A percentile compares a stretch with the other conserved stretches of the same genome.
Evolutionary conservation across 2,888 invertebrate genomes (phyloP).

Genomic region (Agrochola macilenta): DNA sequence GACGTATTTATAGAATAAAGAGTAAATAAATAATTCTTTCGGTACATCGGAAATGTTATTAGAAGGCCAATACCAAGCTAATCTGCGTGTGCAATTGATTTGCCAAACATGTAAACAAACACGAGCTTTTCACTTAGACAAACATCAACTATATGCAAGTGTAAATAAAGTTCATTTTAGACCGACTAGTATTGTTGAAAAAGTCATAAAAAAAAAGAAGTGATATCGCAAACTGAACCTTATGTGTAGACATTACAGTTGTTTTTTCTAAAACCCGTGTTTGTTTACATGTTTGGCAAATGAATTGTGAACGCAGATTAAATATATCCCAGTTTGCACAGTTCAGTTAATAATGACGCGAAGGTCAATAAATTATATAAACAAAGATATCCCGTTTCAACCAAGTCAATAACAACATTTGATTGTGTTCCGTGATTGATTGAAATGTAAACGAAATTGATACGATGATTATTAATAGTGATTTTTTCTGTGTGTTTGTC

Average conservation of each 20-base stretch:
- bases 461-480: background rate
- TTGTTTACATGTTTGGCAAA: too few relatives aligned
- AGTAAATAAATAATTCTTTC: background rate
- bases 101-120: too few relatives aligned
- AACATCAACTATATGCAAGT: too few relatives aligned
- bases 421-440: constrained; percentile 54
- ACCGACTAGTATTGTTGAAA: too few relatives aligned
- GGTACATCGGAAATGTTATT: background rate
- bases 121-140: too few relatives aligned
- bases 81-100: too few relatives aligned
- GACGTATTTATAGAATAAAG: background rate
- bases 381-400: constrained; percentile 38
- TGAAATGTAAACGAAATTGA: constrained; percentile 41
- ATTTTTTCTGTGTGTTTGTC: background rate
- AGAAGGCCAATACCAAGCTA: background rate
- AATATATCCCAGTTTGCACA: constrained; percentile 5
- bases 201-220: too few relatives aligned
- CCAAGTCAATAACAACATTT: constrained; percentile 42
- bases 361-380: constrained; percentile 10
- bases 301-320: too few relatives aligned
- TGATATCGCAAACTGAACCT: too few relatives aligned
- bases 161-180: too few relatives aligned
- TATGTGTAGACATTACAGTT: too few relatives aligned
- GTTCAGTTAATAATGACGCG: constrained; percentile 19
- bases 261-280: too few relatives aligned